These are phyloP conservation scores for Eciton burchellii DNA, from an alignment of 1,140 invertebrate genomes.

Conservation along the genomic window DNA sequence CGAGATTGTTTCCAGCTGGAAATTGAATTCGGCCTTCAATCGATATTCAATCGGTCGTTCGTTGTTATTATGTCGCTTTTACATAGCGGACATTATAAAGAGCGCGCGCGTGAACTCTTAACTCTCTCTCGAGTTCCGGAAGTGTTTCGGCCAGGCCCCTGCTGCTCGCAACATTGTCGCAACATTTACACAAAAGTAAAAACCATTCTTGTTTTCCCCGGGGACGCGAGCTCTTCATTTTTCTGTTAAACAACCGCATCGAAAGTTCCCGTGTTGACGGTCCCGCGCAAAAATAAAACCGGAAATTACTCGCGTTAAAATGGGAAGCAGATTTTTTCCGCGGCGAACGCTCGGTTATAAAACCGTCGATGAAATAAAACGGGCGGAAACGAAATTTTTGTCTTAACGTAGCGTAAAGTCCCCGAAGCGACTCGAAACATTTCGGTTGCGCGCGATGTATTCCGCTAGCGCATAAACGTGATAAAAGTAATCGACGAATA, in stretches of 20 bases:
- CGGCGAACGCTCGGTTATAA: neutral
- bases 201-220: neutral
- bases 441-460: constrained; percentile 7
- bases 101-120: neutral
- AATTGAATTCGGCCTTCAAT: constrained; percentile 1
- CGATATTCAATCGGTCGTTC: neutral
- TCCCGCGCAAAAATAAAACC: too few species aligned
- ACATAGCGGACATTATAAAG: neutral
- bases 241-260: too few species aligned
- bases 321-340: neutral
- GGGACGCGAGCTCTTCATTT: neutral
- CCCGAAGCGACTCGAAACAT: neutral
- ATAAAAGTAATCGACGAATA: neutral
- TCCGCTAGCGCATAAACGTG: neutral
- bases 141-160: neutral
- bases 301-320: too few species aligned
- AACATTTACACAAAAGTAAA: neutral
- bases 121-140: neutral
- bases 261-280: too few species aligned
- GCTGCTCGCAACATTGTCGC: too few species aligned
- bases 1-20: constrained; percentile 18
- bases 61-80: constrained; percentile 19
- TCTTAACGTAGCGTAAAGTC: neutral
- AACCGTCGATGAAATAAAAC: constrained; percentile 11
- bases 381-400: neutral